Conservation (phyloP, 2,113 vertebrate genomes). For the Neomonachus schauinslandi region DNA sequence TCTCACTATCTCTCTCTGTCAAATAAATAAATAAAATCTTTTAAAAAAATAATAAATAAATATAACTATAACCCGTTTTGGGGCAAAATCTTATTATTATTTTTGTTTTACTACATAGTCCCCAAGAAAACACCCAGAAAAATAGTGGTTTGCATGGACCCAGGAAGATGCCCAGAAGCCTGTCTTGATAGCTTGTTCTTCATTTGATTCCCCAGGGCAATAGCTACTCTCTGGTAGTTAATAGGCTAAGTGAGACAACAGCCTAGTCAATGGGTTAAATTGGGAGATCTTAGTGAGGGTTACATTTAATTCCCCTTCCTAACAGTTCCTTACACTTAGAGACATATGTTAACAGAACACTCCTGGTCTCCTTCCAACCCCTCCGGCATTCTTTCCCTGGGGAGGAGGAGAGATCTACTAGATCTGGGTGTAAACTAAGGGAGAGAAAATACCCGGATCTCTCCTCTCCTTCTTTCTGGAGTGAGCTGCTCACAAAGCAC, state of each 20-base stretch:
- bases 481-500: background rate
- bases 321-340: background rate
- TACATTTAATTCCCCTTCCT: background rate
- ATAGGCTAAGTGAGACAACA: background rate
- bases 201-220: background rate
- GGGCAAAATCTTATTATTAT: background rate
- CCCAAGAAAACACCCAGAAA: background rate
- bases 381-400: background rate
- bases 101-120: background rate
- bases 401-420: background rate
- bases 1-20: too few relatives aligned
- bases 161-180: background rate
- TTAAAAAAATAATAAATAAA: too few relatives aligned
- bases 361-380: background rate
- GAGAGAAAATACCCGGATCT: background rate
- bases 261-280: background rate
- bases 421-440: background rate
- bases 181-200: background rate
- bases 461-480: background rate
- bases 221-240: background rate
- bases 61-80: background rate
- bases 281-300: background rate
- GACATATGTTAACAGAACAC: background rate
- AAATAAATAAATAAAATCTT: too few relatives aligned
- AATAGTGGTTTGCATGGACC: background rate